Evolutionary conservation across 2,797 vertebrate genomes (phyloP).

Genomic region (Ptychobarbus kaznakovi): DNA sequence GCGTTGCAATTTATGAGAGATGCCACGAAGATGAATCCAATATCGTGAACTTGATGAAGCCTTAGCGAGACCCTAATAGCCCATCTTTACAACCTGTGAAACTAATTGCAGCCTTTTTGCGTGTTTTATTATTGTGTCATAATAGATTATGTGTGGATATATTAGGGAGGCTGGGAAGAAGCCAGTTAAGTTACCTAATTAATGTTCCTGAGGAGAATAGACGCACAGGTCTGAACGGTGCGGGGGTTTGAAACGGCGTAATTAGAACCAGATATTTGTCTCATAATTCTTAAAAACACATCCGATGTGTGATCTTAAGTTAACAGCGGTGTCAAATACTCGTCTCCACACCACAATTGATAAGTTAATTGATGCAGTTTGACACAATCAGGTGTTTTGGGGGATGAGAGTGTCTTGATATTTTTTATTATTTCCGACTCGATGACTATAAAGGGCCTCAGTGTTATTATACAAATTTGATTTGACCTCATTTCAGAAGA

Average conservation of each 20-base stretch:
- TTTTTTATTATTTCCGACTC: conserved; percentile 14
- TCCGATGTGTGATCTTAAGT: conserved; percentile 58
- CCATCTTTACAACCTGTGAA: conserved; percentile 73
- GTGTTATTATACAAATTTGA: conserved; percentile 6
- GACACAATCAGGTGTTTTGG: conserved; percentile 13
- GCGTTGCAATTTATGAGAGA: conserved; percentile 67
- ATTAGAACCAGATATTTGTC: conserved; percentile 8
- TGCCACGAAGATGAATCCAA: conserved; percentile 59
- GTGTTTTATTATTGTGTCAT: conserved; percentile 79
- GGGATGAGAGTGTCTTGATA: background rate
- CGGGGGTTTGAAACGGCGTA: conserved; percentile 5
- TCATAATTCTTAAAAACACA: conserved; percentile 24
- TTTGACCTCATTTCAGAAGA: conserved; percentile 41
- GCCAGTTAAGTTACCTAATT: conserved; percentile 68
- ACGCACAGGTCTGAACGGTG: conserved; percentile 60
- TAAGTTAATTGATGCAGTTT: background rate
- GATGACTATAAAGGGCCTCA: background rate
- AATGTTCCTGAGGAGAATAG: conserved; percentile 69
- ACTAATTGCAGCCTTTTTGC: conserved; percentile 67
- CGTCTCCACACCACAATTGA: background rate
- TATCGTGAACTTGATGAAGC: conserved; percentile 69
- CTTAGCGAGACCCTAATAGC: conserved; percentile 70
- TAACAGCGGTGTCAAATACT: background rate
- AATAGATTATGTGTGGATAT: conserved; percentile 70
- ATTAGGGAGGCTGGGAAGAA: conserved; percentile 67